Evolutionary conservation across 2,888 invertebrate species (phyloP), one percentile per base, ranked within the genome.

Genomic region (Acrocyrtus sp.): DNA sequence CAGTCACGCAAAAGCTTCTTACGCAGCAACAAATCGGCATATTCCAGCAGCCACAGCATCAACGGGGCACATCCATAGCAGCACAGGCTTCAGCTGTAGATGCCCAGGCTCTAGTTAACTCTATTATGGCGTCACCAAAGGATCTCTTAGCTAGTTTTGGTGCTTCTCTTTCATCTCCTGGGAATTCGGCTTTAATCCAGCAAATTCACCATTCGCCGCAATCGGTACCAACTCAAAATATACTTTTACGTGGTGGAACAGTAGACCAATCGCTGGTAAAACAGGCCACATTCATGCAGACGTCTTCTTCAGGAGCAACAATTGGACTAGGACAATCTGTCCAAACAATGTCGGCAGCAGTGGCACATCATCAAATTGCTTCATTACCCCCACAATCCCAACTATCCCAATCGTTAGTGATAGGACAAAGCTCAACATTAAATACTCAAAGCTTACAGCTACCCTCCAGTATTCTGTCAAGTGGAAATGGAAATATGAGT

Each of bases 401-500:
- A 22, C 48, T 3, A 60, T 60, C n/a, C n/a, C n/a, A n/a, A n/a
- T n/a, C 21, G 60, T n/a, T 60, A 19, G 60, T 45, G 15, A 41
- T 22, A 19, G 57, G 56, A 22, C 67, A 60, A 68, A 39, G 61
- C 39, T 60, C 69, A 34, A 39, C 69, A 24, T 41, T 69, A 8
- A 69, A 54, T 61, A 69, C 69, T 69, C 69, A 69, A 54, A 69
- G 69, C 19, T 69, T 69, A 43, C 60, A 60, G 27, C 19, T 61
- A 21, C 69, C 69, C 27, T 54, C 69, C 29, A 54, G 61, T 47
- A 61, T 69, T 24, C 43, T 69, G 29, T 17, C 58, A 0, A 61
- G 39, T 34, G n/a, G 47, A 15, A 57, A 4, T 21, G 48, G 19
- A 15, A 53, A 26, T 45, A 53, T n/a, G n/a, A n/a, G n/a, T n/a